Evolutionary conservation across 2,888 invertebrate species (phyloP).

Genomic region (Melipona bicolor): DNA sequence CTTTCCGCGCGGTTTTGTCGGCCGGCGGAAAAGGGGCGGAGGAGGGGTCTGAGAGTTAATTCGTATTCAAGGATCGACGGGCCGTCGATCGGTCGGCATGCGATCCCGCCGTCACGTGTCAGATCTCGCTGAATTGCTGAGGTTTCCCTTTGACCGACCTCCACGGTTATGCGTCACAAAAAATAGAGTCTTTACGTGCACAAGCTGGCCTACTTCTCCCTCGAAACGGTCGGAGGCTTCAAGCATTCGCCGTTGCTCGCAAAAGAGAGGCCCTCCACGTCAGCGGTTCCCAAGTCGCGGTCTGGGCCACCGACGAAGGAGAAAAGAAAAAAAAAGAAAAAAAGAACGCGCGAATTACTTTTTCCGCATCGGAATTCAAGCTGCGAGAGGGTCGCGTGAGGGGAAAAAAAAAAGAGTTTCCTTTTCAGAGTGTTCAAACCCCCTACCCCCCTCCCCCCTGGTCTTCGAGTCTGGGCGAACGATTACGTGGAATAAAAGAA

Average conservation of each 20-base stretch:
- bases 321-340: neutral
- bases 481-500: neutral
- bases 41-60: conserved; percentile 55
- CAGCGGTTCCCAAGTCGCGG: conserved; percentile 57
- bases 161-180: conserved; percentile 64
- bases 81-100: conserved; percentile 66
- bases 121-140: conserved; percentile 74
- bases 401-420: neutral
- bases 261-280: conserved; percentile 59
- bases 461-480: neutral
- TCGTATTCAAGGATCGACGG: conserved; percentile 71
- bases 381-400: neutral
- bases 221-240: conserved; percentile 61
- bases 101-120: conserved; percentile 70
- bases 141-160: conserved; percentile 71
- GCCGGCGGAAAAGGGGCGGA: neutral
- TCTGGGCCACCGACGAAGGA: neutral
- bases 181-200: conserved; percentile 65
- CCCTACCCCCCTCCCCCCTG: too few species aligned
- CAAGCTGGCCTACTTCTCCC: conserved; percentile 72
- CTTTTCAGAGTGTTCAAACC: too few species aligned
- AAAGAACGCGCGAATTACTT: conserved; percentile 10
- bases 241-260: conserved; percentile 57
- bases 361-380: neutral
- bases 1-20: neutral